phyloP scores from a whole-genome alignment of 2,113 vertebrate genomes.

The Cyanistes caeruleus region DNA sequence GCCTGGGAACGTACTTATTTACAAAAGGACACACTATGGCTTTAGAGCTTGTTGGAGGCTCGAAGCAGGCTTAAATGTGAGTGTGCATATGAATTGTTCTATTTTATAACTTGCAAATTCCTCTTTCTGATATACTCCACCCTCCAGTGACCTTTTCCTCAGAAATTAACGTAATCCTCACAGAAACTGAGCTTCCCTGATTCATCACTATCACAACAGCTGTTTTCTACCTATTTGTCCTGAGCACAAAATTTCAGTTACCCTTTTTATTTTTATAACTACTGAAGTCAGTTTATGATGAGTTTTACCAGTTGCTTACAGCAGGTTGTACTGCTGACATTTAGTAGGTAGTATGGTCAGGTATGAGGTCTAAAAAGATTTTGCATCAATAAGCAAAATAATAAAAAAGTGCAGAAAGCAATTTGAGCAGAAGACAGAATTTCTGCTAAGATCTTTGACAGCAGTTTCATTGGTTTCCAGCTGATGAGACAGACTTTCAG shows the following conservation, averaged over 20 bases:
- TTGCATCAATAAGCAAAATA: not conserved
- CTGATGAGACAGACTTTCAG: constrained; percentile 38
- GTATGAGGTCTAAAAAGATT: not conserved
- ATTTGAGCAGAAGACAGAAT: constrained; percentile 8
- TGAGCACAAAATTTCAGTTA: not conserved
- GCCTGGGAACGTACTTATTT: not conserved
- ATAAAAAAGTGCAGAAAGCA: not conserved
- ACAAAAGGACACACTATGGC: constrained; percentile 1
- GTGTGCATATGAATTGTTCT: not conserved
- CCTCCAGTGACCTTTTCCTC: not conserved
- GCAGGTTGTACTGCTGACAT: not conserved
- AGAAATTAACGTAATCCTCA: not conserved
- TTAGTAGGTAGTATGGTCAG: not conserved
- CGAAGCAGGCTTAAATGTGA: constrained; percentile 25
- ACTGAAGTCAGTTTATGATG: not conserved
- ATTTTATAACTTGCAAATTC: constrained; percentile 11
- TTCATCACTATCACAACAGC: not conserved
- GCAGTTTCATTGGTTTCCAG: constrained; percentile 19
- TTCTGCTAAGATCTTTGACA: constrained; percentile 56
- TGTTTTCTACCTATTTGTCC: not conserved
- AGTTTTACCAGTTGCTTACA: not conserved
- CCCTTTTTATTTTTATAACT: not conserved
- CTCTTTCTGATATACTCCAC: not conserved
- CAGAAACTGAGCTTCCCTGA: not conserved
- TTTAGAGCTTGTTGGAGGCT: constrained; percentile 1